Conservation (phyloP, 2,113 vertebrate species). For the Callochromis pleurospilus region DNA sequence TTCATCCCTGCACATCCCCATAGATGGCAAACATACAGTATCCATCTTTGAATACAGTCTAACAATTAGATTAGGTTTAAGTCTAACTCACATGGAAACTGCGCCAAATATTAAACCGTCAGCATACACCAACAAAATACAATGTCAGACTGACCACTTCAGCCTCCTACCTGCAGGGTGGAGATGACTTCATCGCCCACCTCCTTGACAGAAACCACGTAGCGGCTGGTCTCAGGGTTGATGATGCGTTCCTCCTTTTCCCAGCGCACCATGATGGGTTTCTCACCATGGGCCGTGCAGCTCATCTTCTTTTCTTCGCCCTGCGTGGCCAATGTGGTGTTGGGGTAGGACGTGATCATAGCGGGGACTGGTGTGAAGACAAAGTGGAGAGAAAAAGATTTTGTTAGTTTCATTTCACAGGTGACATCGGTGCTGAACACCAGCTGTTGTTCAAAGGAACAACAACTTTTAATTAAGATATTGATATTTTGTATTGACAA, state of each 20-base stretch:
- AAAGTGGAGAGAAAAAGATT: background rate
- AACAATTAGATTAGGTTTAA: background rate
- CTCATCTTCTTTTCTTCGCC: slow-evolving; percentile 97
- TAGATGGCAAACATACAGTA: background rate
- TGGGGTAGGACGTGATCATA: slow-evolving; percentile 97
- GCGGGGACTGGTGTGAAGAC: slow-evolving; percentile 80
- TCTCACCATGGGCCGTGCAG: slow-evolving; percentile 92
- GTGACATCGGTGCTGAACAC: background rate
- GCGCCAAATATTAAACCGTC: background rate
- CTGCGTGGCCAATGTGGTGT: slow-evolving; percentile 94
- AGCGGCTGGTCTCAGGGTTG: slow-evolving; percentile 94
- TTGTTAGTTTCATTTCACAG: background rate
- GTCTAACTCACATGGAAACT: background rate
- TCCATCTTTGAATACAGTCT: no score
- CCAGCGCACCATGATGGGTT: slow-evolving; percentile 98
- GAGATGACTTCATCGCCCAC: slow-evolving; percentile 93
- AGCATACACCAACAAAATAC: background rate
- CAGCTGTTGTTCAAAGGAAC: background rate
- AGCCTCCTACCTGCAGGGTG: slow-evolving; percentile 82
- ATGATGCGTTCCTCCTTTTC: slow-evolving; percentile 98
- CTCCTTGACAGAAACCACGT: slow-evolving; percentile 91
- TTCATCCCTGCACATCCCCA: background rate
- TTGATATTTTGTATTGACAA: background rate
- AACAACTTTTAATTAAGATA: background rate
- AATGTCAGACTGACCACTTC: background rate